These are phyloP conservation scores for Hydroisotoma schaefferi DNA, from an alignment of 2,888 invertebrate genomes.

Conservation along the genomic window DNA sequence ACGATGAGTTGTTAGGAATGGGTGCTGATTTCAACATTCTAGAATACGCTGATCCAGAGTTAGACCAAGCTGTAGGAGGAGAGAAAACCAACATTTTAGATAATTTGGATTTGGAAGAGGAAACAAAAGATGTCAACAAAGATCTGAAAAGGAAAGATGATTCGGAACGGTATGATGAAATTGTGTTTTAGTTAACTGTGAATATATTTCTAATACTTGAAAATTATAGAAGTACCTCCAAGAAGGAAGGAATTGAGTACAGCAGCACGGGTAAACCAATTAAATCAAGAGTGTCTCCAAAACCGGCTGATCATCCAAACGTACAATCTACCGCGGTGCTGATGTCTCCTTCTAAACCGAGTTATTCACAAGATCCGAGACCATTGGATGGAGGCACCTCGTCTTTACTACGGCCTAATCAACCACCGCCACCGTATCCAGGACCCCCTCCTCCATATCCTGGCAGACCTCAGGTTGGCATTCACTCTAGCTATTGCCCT, in stretches of 20 bases:
- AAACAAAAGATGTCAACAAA: slow-evolving; percentile 63
- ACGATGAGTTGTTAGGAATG: slow-evolving; percentile 78
- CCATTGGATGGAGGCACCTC: slow-evolving; percentile 51
- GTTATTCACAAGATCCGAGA: slow-evolving; percentile 43
- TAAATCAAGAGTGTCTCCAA: neutral
- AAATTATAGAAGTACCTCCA: neutral
- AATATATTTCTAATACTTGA: neutral
- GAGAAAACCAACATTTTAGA: slow-evolving; percentile 82
- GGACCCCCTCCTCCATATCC: slow-evolving; percentile 69
- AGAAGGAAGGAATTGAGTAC: slow-evolving; percentile 7
- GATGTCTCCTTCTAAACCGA: slow-evolving; percentile 17
- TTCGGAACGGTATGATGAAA: slow-evolving; percentile 40
- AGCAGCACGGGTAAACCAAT: slow-evolving; percentile 4
- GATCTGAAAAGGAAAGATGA: slow-evolving; percentile 50
- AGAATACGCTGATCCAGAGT: slow-evolving; percentile 91
- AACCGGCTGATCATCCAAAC: neutral
- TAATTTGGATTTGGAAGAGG: slow-evolving; percentile 75
- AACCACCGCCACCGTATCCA: slow-evolving; percentile 70
- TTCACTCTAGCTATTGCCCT: neutral
- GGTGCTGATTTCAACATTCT: slow-evolving; percentile 92
- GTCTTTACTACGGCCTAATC: slow-evolving; percentile 62
- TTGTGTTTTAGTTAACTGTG: neutral
- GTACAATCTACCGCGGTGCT: neutral
- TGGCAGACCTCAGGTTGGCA: slow-evolving; percentile 53
- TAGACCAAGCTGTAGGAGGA: slow-evolving; percentile 73